Evolutionary conservation across 1,140 invertebrate species (phyloP).

Genomic region (Sarcophaga peregrina): DNA sequence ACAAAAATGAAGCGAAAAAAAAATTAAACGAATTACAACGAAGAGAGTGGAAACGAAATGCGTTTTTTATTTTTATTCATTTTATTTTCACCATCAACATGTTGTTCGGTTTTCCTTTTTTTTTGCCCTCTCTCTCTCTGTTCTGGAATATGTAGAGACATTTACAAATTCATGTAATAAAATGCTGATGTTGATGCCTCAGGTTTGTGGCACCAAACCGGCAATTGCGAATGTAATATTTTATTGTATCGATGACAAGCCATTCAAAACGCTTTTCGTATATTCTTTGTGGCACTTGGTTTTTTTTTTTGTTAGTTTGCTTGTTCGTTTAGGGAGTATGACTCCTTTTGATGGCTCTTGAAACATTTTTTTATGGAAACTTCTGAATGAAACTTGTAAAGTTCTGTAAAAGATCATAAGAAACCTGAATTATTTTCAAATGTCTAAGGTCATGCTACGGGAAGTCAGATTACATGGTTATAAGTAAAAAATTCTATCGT

Average conservation of each 20-base stretch:
- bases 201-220: not conserved
- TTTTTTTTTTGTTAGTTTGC: not conserved
- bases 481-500: not conserved
- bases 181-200: not conserved
- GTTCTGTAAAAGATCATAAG: not conserved
- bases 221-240: conserved; percentile 34
- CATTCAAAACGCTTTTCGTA: not conserved
- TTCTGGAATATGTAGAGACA: not conserved
- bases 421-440: too few species aligned
- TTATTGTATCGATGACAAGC: conserved; percentile 34
- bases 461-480: not conserved
- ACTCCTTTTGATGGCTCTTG: not conserved
- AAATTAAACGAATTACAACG: not conserved
- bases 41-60: not conserved
- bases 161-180: conserved; percentile 6
- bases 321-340: not conserved
- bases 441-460: not conserved
- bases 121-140: not conserved
- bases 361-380: not conserved
- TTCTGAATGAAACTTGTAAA: not conserved
- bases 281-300: not conserved
- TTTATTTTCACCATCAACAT: conserved; percentile 13
- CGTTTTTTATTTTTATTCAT: not conserved
- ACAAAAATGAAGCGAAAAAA: not conserved
- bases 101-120: not conserved